Conservation (phyloP, 2,113 vertebrate species). For the Sclerurus mexicanus region DNA sequence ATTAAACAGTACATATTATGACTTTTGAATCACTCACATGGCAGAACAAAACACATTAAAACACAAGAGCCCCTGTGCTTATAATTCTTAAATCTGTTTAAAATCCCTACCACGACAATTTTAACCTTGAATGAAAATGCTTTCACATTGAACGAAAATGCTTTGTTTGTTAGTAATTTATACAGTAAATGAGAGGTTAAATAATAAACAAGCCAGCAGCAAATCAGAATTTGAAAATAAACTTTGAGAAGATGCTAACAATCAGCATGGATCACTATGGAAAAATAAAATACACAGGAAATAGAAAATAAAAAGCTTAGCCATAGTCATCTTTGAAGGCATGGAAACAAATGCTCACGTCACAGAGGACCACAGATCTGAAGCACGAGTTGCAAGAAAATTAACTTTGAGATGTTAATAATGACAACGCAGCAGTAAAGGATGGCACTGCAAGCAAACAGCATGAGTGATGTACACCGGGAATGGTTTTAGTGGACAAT, state of each 20-base stretch:
- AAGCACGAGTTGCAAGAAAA: constrained; percentile 64
- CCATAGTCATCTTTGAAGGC: constrained; percentile 34
- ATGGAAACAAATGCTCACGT: constrained; percentile 51
- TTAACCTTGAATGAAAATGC: constrained; percentile 45
- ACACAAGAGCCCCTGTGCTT: background rate
- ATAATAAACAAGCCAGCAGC: constrained; percentile 61
- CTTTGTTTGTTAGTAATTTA: constrained; percentile 65
- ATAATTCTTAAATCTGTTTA: background rate
- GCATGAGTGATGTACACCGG: constrained; percentile 49
- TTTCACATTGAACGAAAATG: constrained; percentile 41
- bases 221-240: constrained; percentile 56
- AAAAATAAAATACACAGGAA: constrained; percentile 55
- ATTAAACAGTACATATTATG: background rate
- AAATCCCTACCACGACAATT: background rate
- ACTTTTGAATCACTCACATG: background rate
- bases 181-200: constrained; percentile 46
- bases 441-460: constrained; percentile 72
- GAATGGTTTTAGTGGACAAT: constrained; percentile 62
- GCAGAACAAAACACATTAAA: background rate
- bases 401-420: constrained; percentile 71
- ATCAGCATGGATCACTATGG: constrained; percentile 38
- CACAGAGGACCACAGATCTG: constrained; percentile 34
- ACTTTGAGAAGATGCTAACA: constrained; percentile 19
- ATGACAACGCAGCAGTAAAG: constrained; percentile 68
- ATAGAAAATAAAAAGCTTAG: constrained; percentile 53